These are phyloP conservation scores for Macrosoma leucophasiata DNA, from an alignment of 2,888 invertebrate species.

Conservation along the genomic window DNA sequence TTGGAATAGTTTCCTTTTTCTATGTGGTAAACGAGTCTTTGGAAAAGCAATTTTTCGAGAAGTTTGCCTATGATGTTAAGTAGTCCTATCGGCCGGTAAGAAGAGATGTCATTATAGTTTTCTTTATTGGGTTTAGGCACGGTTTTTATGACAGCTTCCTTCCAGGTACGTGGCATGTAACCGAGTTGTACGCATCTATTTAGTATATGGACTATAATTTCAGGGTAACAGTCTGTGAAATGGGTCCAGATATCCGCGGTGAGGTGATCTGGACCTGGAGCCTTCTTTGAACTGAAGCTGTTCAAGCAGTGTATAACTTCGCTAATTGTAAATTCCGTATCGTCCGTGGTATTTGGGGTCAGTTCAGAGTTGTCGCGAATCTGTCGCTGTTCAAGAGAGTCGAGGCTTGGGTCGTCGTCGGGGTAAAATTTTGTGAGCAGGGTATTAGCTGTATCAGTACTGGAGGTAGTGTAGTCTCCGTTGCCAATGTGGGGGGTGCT, in stretches of 20 bases:
- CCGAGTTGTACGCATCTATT: slow-evolving; percentile 12
- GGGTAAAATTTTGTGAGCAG: slow-evolving; percentile 16
- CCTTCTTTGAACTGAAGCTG: slow-evolving; percentile 17
- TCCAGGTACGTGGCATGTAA: slow-evolving; percentile 19
- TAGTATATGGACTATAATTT: not conserved
- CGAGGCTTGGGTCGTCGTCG: too few species aligned
- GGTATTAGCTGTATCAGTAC: slow-evolving; percentile 11
- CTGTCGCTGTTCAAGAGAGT: slow-evolving; percentile 16
- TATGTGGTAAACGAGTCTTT: too few species aligned
- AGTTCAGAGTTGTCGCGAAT: too few species aligned
- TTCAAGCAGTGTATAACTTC: slow-evolving; percentile 13
- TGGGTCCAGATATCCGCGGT: not conserved
- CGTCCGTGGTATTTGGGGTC: slow-evolving; percentile 3
- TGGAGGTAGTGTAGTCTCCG: slow-evolving; percentile 10
- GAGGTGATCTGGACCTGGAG: slow-evolving; percentile 5
- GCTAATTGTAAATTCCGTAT: slow-evolving; percentile 12
- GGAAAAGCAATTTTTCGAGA: slow-evolving; percentile 16
- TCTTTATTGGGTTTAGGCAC: slow-evolving; percentile 26
- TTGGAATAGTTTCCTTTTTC: not conserved
- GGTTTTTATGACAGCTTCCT: slow-evolving; percentile 18
- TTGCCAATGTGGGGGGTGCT: slow-evolving; percentile 11
- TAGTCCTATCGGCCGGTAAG: slow-evolving; percentile 27
- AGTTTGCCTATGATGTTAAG: slow-evolving; percentile 22
- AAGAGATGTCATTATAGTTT: slow-evolving; percentile 4
- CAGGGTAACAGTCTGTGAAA: not conserved